Evolutionary conservation across 2,113 vertebrate genomes (phyloP).

Genomic region (Noctilio leporinus): DNA sequence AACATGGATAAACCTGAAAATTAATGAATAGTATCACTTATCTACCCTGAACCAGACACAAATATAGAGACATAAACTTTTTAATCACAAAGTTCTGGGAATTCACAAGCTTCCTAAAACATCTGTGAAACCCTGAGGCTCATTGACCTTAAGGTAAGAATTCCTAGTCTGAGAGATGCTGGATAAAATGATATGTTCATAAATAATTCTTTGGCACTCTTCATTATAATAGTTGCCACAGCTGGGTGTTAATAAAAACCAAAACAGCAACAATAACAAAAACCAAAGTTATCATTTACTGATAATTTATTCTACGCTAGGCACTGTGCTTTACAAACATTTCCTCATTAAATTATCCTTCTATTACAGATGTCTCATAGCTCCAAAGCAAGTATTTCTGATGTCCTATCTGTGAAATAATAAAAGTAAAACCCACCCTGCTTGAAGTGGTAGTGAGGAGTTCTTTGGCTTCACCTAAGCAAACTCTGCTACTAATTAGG

Average conservation of each 20-base stretch:
- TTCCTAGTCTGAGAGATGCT: neutral
- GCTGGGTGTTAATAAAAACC: neutral
- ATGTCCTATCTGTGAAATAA: neutral
- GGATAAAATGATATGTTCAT: neutral
- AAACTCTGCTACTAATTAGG: neutral
- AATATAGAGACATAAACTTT: neutral
- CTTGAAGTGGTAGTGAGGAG: neutral
- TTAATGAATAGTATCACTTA: neutral
- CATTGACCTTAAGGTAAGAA: neutral
- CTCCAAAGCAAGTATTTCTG: neutral
- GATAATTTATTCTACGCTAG: neutral
- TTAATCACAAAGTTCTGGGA: neutral
- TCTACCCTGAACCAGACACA: neutral
- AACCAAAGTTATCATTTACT: neutral
- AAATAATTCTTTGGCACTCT: neutral
- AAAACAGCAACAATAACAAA: neutral
- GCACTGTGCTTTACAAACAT: neutral
- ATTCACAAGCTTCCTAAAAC: neutral
- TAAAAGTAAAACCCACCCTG: neutral
- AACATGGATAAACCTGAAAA: neutral
- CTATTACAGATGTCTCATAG: neutral
- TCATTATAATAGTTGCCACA: neutral
- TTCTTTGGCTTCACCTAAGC: neutral
- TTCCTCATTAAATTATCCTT: neutral
- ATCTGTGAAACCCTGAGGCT: neutral